Conservation (phyloP, 2,888 invertebrate genomes). For the Sepiola atlantica region DNA sequence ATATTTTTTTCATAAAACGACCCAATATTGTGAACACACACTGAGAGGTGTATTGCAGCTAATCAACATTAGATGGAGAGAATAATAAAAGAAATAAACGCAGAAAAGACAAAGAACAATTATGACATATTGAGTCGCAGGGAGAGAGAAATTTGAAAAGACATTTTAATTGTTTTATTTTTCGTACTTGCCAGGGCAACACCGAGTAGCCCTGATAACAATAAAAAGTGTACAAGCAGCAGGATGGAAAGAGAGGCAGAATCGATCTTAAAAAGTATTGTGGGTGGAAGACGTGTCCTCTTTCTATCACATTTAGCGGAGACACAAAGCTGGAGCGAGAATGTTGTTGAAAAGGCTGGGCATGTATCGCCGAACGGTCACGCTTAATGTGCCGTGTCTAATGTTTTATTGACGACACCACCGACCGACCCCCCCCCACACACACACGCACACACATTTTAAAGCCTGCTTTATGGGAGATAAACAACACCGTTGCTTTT, state of each 20-base stretch:
- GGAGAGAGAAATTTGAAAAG: too few relatives aligned
- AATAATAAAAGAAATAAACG: too few relatives aligned
- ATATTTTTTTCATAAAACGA: too few relatives aligned
- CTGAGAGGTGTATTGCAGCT: too few relatives aligned
- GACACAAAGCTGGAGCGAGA: not conserved
- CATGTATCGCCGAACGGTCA: not conserved
- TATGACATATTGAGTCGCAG: too few relatives aligned
- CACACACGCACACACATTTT: too few relatives aligned
- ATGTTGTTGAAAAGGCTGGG: not conserved
- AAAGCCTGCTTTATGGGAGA: conserved; percentile 32
- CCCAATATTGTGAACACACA: too few relatives aligned
- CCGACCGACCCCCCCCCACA: not conserved
- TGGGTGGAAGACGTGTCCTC: not conserved
- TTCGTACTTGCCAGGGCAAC: too few relatives aligned
- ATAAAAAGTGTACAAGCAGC: not conserved
- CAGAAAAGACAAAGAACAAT: not conserved
- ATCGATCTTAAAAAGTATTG: too few relatives aligned
- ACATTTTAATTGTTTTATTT: too few relatives aligned
- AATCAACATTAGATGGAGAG: too few relatives aligned
- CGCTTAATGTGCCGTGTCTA: not conserved
- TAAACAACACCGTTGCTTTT: not conserved
- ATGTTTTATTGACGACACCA: conserved; percentile 32
- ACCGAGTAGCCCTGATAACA: too few relatives aligned
- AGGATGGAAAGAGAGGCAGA: not conserved
- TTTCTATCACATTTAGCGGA: not conserved